Evolutionary conservation across 1,140 invertebrate genomes (phyloP).

Genomic region (Antheraea pernyi): DNA sequence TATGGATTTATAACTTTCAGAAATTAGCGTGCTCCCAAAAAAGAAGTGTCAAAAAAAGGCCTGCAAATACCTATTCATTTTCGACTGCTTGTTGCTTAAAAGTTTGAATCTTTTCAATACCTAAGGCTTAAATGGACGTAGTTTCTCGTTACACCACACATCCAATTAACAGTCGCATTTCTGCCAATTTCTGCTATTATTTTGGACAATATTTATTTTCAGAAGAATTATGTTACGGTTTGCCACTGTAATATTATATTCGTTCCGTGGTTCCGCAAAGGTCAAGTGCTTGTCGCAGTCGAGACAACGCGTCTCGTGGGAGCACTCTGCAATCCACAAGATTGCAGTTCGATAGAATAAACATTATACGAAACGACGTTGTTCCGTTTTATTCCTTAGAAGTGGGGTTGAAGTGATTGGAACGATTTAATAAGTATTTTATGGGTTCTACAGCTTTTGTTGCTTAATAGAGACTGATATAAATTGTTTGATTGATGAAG

Average conservation of each 20-base stretch:
- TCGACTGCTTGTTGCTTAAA: too few species aligned
- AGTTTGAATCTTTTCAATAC: too few species aligned
- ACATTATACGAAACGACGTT: slow-evolving; percentile 18
- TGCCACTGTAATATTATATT: background rate
- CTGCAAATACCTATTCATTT: too few species aligned
- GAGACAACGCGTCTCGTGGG: slow-evolving; percentile 8
- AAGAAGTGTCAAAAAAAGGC: too few species aligned
- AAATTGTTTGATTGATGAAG: too few species aligned
- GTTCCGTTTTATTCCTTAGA: slow-evolving; percentile 14
- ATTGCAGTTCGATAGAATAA: slow-evolving; percentile 21
- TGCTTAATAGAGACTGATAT: too few species aligned
- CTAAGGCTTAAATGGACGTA: too few species aligned
- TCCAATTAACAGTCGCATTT: too few species aligned
- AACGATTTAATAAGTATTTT: background rate
- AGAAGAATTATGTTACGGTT: background rate
- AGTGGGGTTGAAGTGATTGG: background rate
- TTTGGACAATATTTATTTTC: background rate
- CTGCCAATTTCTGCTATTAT: too few species aligned
- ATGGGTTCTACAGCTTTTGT: background rate
- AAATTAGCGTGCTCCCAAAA: too few species aligned
- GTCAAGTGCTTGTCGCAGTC: background rate
- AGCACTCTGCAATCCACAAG: slow-evolving; percentile 13
- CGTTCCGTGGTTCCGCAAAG: background rate
- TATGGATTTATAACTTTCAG: too few species aligned
- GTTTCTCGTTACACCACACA: too few species aligned